Conservation (phyloP, 2,113 vertebrate genomes). For the Glaucomys volans region DNA sequence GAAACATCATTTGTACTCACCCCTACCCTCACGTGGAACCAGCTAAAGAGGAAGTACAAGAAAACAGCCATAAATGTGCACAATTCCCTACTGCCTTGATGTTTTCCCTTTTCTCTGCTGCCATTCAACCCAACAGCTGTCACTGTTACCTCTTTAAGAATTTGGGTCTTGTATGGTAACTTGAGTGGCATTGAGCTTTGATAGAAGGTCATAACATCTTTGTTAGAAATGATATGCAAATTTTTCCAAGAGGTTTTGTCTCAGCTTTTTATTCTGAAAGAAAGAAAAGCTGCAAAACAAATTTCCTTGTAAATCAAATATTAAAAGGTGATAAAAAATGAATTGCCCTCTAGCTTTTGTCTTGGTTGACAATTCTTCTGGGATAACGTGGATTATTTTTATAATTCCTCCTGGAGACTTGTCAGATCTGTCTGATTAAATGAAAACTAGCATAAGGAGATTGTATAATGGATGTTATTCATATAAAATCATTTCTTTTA, state of each 20-base stretch:
- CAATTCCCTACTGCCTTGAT: neutral
- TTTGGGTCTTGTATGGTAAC: neutral
- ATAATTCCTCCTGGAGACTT: conserved; percentile 32
- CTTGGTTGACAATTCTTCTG: conserved; percentile 59
- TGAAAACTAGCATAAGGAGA: conserved; percentile 46
- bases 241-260: neutral
- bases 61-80: conserved; percentile 12
- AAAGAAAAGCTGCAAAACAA: conserved; percentile 17
- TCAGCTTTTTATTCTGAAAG: conserved; percentile 58
- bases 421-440: conserved; percentile 55
- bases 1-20: neutral
- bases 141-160: neutral
- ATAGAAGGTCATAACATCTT: conserved; percentile 53
- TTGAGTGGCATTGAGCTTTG: conserved; percentile 50
- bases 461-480: conserved; percentile 44
- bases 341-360: conserved; percentile 50
- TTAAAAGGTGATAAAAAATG: conserved; percentile 61
- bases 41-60: neutral
- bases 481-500: conserved; percentile 57
- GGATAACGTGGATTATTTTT: conserved; percentile 61
- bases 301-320: conserved; percentile 45
- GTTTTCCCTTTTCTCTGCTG: neutral
- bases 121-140: neutral
- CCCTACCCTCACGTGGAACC: neutral
- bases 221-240: conserved; percentile 46